Evolutionary conservation across 1,140 invertebrate species (phyloP), one percentile per base, ranked within the genome.

Genomic region (Heterodera carotae): DNA sequence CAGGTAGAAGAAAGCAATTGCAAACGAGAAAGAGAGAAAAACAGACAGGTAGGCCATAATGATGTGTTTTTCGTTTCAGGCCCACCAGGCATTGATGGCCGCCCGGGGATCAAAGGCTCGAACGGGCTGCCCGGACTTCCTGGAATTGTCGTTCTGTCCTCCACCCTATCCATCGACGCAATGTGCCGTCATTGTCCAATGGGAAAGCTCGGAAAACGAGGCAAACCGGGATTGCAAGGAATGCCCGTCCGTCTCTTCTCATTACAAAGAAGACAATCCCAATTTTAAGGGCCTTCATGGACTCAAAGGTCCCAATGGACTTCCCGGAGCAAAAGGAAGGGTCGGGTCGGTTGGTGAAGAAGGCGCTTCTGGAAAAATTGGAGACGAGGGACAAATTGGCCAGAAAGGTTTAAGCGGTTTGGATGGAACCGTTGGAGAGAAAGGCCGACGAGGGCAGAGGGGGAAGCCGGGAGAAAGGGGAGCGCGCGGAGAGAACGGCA

Each of bases 401-500:
- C 62, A 33, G 29, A 25, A 75, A 71, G 76, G 76, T 18, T 25
- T 67, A 48, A 10, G 10, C 59, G 76, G 76, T 33, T 31, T 56
- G 29, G 56, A 60, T 39, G 76, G 76, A 8, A 27, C 18, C 59
- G 18, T 60, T 18, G 69, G 76, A 48, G 48, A 39, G 29, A 36
- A 60, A 59, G 76, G 76, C 2, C 15, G 18, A 15, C 53, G 69
- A 34, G 76, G 76, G 5, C n/a, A 15, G 39, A 18, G 34, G 25
- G 77, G 77, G 22, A 69, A 68, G 12, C 39, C 22, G 8, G 77
- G 77, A 22, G 67, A 39, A 12, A 66, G 25, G 33, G 77, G 77
- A n/a, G 12, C 31, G 12, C 29, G 36, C 29, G 77, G 77, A 22
- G 29, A 66, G 36, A 18, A 18, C 18, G 77, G 77, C 8, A 27